Conservation (phyloP, 2,888 invertebrate species). For the Sipunculus nudus region DNA sequence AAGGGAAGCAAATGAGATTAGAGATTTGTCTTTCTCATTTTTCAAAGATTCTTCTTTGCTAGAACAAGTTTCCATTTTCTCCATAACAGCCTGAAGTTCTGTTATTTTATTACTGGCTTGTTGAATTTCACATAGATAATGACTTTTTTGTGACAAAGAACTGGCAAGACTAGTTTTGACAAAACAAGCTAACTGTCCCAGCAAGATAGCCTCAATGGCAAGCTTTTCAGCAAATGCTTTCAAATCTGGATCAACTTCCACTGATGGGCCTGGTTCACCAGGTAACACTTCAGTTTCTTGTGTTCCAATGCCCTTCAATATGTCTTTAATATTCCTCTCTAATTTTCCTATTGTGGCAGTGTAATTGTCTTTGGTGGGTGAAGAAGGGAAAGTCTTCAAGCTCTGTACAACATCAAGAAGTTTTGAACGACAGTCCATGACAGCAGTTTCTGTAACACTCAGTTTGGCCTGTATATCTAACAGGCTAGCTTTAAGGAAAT, state of each 20-base stretch:
- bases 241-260: too few species aligned
- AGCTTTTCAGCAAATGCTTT: conserved; percentile 32
- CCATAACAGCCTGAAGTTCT: too few species aligned
- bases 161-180: conserved; percentile 53
- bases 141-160: background rate
- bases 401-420: conserved; percentile 7
- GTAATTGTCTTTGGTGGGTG: background rate
- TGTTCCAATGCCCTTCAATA: background rate
- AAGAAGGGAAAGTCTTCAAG: background rate
- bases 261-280: background rate
- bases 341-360: background rate
- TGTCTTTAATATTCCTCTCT: background rate
- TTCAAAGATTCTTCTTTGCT: too few species aligned
- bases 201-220: conserved; percentile 43
- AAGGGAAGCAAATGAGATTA: too few species aligned
- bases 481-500: conserved; percentile 76
- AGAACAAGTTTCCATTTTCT: too few species aligned
- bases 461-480: conserved; percentile 83
- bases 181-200: conserved; percentile 59
- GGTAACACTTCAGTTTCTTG: background rate
- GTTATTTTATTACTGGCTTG: conserved; percentile 12
- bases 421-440: conserved; percentile 5
- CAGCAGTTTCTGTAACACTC: conserved; percentile 80
- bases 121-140: conserved; percentile 12
- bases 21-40: too few species aligned